Evolutionary conservation across 2,888 invertebrate species (phyloP), one percentile per base, ranked within the genome.

Genomic region (Drosophila nr. perissopoda): DNA sequence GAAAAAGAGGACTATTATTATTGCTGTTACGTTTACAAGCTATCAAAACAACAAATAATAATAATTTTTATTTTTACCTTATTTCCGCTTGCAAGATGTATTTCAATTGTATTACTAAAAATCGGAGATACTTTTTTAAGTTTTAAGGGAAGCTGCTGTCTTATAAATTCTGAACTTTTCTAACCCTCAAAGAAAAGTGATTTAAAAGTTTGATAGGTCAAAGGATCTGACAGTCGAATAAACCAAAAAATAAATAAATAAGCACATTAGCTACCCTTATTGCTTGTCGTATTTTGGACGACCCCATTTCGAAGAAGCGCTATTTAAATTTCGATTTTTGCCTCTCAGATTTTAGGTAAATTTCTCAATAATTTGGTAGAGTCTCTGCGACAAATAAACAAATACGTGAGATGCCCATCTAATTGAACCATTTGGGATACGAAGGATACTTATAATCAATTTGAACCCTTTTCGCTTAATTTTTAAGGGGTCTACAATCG

Each of bases 381-480:
- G 29, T 10, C 18, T 48, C 53, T 48, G 33, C 11, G 16, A 49
- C 34, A 56, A 69, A 56, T 57, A 68, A 68, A 57, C 29, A 49
- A 56, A 29, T 40, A 40, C n/a, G 29, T 29, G 29, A 18, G 18
- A 16, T 27, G 11, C n/a, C 42, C 31, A 29, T 52, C 48, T 74
- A 52, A 42, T 51, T 61, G 69, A 64, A 61, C 52, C 78, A 51
- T 60, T 60, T 45, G 61, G 51, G 51, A 45, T 57, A 34, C 40
- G 36, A 51, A 36, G 69, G 69, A 51, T 57, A 57, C 51, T 68
- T 62, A 68, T 80, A 80, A 78, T 80, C 81, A 78, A 71, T 76
- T 79, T 69, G 54, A 79, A 76, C 68, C 83, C 73, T 76, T 83
- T 82, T 79, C 40, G 72, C 67, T 76, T 73, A 71, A 82, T 79